Conservation (phyloP, 1,140 invertebrate species). For the Onthophagus taurus region DNA sequence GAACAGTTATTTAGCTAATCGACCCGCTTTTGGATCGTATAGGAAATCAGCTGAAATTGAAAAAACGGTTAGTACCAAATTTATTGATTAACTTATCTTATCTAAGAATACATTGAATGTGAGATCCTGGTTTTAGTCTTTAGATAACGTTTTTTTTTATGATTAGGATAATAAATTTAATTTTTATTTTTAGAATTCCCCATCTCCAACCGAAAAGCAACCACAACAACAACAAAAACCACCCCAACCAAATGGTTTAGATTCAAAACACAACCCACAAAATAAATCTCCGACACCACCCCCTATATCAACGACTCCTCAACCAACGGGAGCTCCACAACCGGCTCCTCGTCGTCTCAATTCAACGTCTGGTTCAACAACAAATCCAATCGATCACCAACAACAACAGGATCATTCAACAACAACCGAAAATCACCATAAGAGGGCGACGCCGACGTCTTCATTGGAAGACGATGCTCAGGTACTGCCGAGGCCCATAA, state of each 20-base stretch:
- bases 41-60: slow-evolving; percentile 48
- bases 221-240: slow-evolving; percentile 14
- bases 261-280: slow-evolving; percentile 15
- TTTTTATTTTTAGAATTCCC: no score
- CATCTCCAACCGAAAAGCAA: slow-evolving; percentile 6
- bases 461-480: slow-evolving; percentile 36
- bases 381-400: slow-evolving; percentile 18
- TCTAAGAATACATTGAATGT: background rate
- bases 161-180: no score
- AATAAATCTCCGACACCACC: slow-evolving; percentile 13
- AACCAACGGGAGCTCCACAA: slow-evolving; percentile 28
- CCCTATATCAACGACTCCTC: slow-evolving; percentile 16
- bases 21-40: slow-evolving; percentile 54
- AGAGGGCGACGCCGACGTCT: slow-evolving; percentile 28
- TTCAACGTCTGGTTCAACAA: slow-evolving; percentile 9
- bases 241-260: slow-evolving; percentile 29
- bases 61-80: slow-evolving; percentile 32
- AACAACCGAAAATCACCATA: slow-evolving; percentile 24
- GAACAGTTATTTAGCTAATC: slow-evolving; percentile 65
- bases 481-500: slow-evolving; percentile 67
- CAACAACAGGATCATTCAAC: slow-evolving; percentile 14
- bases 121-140: background rate
- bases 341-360: slow-evolving; percentile 33
- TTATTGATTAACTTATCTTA: slow-evolving; percentile 3
- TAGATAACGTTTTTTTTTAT: slow-evolving; percentile 3